These are phyloP conservation scores for Choloepus didactylus DNA, from an alignment of 2,797 vertebrate genomes.

Conservation along the genomic window DNA sequence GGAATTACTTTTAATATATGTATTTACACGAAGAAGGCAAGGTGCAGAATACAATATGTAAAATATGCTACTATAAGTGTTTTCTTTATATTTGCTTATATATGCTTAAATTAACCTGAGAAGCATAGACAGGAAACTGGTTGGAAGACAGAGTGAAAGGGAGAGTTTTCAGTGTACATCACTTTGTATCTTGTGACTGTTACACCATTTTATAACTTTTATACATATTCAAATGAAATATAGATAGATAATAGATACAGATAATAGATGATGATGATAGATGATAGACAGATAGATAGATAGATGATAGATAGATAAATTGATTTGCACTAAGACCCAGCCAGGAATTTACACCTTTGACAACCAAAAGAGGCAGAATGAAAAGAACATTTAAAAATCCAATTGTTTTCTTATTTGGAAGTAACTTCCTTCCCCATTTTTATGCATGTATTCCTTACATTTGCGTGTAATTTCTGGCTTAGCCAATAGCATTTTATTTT, in stretches of 20 bases:
- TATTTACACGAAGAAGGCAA: constrained; percentile 23
- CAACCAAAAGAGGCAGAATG: not conserved
- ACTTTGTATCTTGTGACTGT: not conserved
- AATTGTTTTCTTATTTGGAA: constrained; percentile 28
- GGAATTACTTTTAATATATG: constrained; percentile 23
- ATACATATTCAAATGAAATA: constrained; percentile 31
- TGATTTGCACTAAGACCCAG: not conserved
- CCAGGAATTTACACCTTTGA: not conserved
- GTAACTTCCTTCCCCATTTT: constrained; percentile 27
- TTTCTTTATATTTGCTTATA: not conserved
- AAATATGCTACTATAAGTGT: not conserved
- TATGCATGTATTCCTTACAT: not conserved
- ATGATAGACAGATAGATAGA: not conserved
- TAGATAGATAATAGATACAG: not conserved
- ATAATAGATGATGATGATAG: not conserved
- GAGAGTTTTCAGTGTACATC: not conserved
- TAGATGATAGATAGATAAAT: not conserved
- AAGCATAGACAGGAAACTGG: constrained; percentile 20
- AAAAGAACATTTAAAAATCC: not conserved
- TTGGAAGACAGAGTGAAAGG: constrained; percentile 44
- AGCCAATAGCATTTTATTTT: constrained; percentile 32
- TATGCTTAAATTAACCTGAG: not conserved
- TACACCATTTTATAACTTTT: not conserved
- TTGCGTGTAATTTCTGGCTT: constrained; percentile 18
- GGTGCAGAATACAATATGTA: not conserved